phyloP scores from a whole-genome alignment of 2,113 vertebrate genomes.

The cattle (Bos taurus) region ARS-UCD2.0 NC_037346.1:20473501-20474000 shows the following conservation, averaged over 20 bases:
- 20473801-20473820: background rate
- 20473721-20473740: background rate
- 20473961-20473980: background rate
- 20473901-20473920: background rate
- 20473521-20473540: accelerated
- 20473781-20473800: background rate
- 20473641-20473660: background rate
- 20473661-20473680: background rate
- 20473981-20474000: background rate
- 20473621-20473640: background rate
- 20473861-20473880: background rate
- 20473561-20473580: background rate
- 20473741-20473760: background rate
- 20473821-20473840: background rate
- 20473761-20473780: background rate
- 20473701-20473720: background rate
- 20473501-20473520: slow-evolving; percentile 72
- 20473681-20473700: background rate
- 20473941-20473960: background rate
- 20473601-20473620: background rate
- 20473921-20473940: background rate
- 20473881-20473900: background rate
- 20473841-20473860: background rate
- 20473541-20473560: background rate
- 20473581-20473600: background rate